These are phyloP conservation scores for Thalassaphorura encarpata DNA, from an alignment of 1,140 invertebrate species.

Conservation along the genomic window DNA sequence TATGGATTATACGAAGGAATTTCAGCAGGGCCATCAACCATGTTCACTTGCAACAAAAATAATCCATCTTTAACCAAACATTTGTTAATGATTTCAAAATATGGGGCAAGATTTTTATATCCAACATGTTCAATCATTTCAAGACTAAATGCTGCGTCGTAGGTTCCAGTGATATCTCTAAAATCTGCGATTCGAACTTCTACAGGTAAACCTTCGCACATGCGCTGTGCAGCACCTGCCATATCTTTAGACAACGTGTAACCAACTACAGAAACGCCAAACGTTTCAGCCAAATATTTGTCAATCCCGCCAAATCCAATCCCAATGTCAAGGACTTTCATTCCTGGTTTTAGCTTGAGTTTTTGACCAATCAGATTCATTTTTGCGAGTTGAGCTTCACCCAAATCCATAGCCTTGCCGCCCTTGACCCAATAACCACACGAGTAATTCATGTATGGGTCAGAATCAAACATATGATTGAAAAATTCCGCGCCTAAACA, in stretches of 20 bases:
- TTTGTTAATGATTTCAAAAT: conserved; percentile 21
- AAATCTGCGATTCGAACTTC: conserved; percentile 27
- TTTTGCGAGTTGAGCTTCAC: conserved; percentile 15
- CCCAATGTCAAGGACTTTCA: conserved; percentile 21
- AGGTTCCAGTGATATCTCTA: conserved; percentile 27
- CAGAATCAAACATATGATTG: conserved; percentile 1
- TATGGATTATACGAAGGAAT: conserved; percentile 14
- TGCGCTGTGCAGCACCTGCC: conserved; percentile 11
- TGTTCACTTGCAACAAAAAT: conserved; percentile 20
- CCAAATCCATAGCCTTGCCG: conserved; percentile 22
- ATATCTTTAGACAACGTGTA: conserved; percentile 24
- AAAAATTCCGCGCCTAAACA: too few relatives aligned
- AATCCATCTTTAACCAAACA: conserved; percentile 27
- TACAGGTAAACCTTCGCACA: conserved; percentile 16
- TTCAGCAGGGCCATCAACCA: neutral
- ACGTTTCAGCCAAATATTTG: conserved; percentile 29
- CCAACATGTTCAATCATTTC: conserved; percentile 33
- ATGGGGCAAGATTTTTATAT: conserved; percentile 20
- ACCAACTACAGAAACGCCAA: conserved; percentile 23
- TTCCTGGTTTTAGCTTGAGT: conserved; percentile 13
- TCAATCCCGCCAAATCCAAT: conserved; percentile 24
- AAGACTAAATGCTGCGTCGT: conserved; percentile 27
- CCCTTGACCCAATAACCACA: conserved; percentile 23
- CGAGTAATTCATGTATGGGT: conserved; percentile 16
- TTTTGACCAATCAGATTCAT: conserved; percentile 14